Evolutionary conservation across 2,113 vertebrate species (phyloP).

Genomic region (Elephantulus edwardii): DNA sequence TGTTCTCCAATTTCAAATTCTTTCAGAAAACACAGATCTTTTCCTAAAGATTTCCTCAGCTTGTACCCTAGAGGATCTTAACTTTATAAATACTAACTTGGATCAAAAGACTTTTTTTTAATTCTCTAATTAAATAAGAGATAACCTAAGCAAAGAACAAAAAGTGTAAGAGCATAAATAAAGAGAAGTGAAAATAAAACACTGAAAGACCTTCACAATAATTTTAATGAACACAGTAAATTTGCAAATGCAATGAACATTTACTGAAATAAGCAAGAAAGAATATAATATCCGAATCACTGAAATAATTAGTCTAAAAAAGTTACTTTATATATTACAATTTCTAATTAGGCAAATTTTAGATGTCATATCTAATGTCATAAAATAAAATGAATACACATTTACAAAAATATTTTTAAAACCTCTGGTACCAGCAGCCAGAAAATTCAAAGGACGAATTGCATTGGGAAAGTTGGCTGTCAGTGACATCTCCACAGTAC

Average conservation of each 20-base stretch:
- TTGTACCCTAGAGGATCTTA: slow-evolving; percentile 17
- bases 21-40: slow-evolving; percentile 30
- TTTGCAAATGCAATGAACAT: not conserved
- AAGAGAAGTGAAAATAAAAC: not conserved
- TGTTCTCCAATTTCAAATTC: slow-evolving; percentile 2
- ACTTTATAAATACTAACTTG: slow-evolving; percentile 43
- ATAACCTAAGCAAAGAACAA: slow-evolving; percentile 38
- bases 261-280: slow-evolving; percentile 8
- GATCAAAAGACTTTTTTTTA: slow-evolving; percentile 35
- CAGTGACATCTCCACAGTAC: no score
- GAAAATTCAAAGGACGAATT: no score
- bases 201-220: not conserved
- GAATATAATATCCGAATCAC: not conserved
- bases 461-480: no score
- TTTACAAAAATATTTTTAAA: slow-evolving; percentile 17
- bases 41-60: slow-evolving; percentile 40
- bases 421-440: no score
- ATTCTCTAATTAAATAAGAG: slow-evolving; percentile 47
- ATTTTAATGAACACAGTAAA: slow-evolving; percentile 29
- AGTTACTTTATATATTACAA: not conserved
- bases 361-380: slow-evolving; percentile 3
- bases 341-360: not conserved
- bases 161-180: not conserved
- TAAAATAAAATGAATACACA: not conserved
- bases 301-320: not conserved